These are phyloP conservation scores for Caenorhabditis doughertyi DNA, from an alignment of 2,888 invertebrate species.

Conservation along the genomic window DNA sequence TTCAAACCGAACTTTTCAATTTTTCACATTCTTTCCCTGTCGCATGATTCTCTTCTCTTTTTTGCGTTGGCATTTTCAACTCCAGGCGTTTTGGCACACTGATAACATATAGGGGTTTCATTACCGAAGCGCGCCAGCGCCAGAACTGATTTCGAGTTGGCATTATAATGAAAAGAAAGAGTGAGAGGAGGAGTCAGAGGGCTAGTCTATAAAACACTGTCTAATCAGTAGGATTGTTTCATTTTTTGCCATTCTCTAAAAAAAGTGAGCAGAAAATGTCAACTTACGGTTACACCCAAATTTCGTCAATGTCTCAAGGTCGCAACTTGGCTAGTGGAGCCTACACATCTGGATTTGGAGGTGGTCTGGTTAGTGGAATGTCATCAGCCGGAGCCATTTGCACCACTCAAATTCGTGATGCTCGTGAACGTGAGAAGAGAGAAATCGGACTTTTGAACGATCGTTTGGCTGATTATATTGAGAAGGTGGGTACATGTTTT, in stretches of 20 bases:
- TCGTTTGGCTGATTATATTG: conserved; percentile 85
- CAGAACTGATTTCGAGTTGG: conserved; percentile 35
- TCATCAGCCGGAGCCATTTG: conserved; percentile 61
- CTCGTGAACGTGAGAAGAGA: conserved; percentile 84
- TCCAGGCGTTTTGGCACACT: conserved; percentile 9
- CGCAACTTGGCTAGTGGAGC: conserved; percentile 38
- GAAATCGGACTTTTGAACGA: conserved; percentile 85
- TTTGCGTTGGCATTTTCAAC: conserved; percentile 20
- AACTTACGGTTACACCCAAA: conserved; percentile 32
- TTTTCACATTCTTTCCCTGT: background rate
- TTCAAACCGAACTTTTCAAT: background rate
- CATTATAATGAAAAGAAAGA: conserved; percentile 37
- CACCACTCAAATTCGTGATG: conserved; percentile 80
- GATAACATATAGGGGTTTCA: too few species aligned
- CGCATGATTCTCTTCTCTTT: conserved; percentile 10
- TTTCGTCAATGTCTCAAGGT: conserved; percentile 41
- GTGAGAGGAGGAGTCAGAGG: conserved; percentile 48
- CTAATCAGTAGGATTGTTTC: conserved; percentile 38
- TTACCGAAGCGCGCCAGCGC: background rate
- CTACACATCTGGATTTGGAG: conserved; percentile 42
- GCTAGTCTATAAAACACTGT: conserved; percentile 25
- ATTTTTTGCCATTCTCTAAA: conserved; percentile 37
- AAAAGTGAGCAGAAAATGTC: conserved; percentile 40
- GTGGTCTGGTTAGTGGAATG: conserved; percentile 38
- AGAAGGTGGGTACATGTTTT: conserved; percentile 82